Evolutionary conservation across 2,888 invertebrate genomes (phyloP).

Genomic region (Limnephilus lunatus): DNA sequence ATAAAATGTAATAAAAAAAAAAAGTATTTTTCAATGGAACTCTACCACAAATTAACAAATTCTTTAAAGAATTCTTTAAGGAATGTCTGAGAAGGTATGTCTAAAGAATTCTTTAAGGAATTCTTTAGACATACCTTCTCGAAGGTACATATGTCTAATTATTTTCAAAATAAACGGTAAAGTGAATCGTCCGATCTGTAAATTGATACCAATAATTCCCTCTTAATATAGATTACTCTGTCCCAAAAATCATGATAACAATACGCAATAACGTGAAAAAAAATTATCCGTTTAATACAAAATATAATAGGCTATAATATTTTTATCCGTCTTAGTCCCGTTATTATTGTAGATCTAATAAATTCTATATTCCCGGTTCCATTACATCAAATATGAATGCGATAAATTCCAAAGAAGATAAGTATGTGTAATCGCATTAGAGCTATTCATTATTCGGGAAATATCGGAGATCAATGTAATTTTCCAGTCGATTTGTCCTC

Average conservation of each 20-base stretch:
- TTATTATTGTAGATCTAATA: constrained; percentile 46
- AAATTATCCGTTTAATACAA: neutral
- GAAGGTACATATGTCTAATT: too few relatives aligned
- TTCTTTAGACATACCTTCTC: too few relatives aligned
- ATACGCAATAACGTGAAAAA: constrained; percentile 1
- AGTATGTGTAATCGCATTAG: constrained; percentile 61
- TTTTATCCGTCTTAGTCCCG: constrained; percentile 12
- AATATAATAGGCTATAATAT: constrained; percentile 8
- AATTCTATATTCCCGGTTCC: constrained; percentile 29
- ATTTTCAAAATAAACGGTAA: neutral
- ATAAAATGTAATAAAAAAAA: too few relatives aligned
- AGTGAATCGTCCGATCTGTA: neutral
- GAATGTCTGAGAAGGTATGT: too few relatives aligned
- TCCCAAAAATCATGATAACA: neutral
- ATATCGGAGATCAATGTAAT: constrained; percentile 64
- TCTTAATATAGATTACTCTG: neutral
- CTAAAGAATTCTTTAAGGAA: too few relatives aligned
- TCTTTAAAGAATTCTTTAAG: neutral
- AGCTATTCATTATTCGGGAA: constrained; percentile 59
- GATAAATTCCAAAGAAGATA: constrained; percentile 62
- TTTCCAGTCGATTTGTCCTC: constrained; percentile 63
- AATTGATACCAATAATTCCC: neutral
- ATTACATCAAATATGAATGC: constrained; percentile 54
- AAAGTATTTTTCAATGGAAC: too few relatives aligned
- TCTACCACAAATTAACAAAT: neutral